Evolutionary conservation across 1,140 invertebrate species (phyloP).

Genomic region (Lordiphosa clarofinis): DNA sequence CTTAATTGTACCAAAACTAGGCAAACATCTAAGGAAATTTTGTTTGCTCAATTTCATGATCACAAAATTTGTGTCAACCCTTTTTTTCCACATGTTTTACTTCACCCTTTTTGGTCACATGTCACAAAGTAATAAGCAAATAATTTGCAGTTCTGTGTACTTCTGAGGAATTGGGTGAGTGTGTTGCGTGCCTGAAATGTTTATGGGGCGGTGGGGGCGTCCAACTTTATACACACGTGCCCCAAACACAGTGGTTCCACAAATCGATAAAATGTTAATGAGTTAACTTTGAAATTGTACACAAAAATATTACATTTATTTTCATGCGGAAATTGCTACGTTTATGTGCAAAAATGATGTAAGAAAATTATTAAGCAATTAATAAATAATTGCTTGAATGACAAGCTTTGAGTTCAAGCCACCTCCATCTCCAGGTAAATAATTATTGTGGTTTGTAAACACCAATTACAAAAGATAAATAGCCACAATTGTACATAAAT

Average conservation of each 20-base stretch:
- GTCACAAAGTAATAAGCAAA: constrained; percentile 10
- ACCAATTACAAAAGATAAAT: too few relatives aligned
- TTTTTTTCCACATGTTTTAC: too few relatives aligned
- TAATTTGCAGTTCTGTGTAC: constrained; percentile 4
- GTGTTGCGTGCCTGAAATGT: constrained; percentile 7
- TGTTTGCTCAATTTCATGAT: too few relatives aligned
- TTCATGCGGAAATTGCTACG: constrained; percentile 20
- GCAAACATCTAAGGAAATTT: too few relatives aligned
- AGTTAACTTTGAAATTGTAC: background rate
- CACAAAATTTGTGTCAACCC: too few relatives aligned
- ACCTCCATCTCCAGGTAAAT: too few relatives aligned
- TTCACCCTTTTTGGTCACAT: background rate
- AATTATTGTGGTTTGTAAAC: too few relatives aligned
- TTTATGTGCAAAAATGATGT: constrained; percentile 15
- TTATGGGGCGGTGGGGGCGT: background rate
- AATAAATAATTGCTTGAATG: constrained; percentile 32
- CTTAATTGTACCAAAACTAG: too few relatives aligned
- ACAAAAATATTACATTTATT: background rate
- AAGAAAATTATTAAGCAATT: constrained; percentile 31
- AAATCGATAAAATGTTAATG: constrained; percentile 1
- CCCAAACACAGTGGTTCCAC: background rate
- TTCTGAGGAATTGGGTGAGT: background rate
- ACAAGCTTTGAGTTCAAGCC: constrained; percentile 3
- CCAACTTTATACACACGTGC: background rate
- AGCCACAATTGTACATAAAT: too few relatives aligned